A percentile compares a stretch with the other conserved stretches of the same genome.
Evolutionary conservation across 2,888 invertebrate genomes (phyloP).

Genomic region (Scaptomyza polygonia): DNA sequence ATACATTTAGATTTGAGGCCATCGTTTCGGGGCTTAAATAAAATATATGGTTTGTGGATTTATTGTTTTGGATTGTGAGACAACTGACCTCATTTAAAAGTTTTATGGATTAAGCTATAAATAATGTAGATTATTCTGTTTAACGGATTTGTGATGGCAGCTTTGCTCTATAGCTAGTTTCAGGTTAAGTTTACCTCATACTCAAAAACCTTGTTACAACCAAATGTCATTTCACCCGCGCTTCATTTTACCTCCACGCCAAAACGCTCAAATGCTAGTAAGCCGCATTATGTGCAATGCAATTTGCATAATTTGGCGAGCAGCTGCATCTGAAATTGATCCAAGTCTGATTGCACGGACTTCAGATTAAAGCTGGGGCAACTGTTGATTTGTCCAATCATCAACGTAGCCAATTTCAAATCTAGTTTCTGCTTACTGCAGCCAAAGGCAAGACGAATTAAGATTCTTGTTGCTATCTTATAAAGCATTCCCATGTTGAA

Average conservation of each 20-base stretch:
- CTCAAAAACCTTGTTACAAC: background rate
- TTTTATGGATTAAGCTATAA: background rate
- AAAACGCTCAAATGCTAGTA: conserved; percentile 19
- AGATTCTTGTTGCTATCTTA: conserved; percentile 3
- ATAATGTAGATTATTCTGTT: background rate
- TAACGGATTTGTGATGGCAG: background rate
- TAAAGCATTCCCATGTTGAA: conserved; percentile 29
- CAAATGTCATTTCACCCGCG: background rate
- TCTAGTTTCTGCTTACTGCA: conserved; percentile 4
- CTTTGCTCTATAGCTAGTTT: background rate
- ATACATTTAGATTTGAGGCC: conserved; percentile 22
- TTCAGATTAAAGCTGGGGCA: conserved; percentile 15
- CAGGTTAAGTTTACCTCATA: background rate
- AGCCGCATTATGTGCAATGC: conserved; percentile 24
- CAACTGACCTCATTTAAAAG: background rate
- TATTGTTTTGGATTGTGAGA: background rate
- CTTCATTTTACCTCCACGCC: background rate
- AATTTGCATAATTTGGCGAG: conserved; percentile 46
- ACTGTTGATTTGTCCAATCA: conserved; percentile 36
- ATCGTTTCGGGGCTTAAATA: background rate
- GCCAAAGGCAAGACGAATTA: conserved; percentile 10
- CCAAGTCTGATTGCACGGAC: conserved; percentile 31
- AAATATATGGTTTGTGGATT: too few species aligned
- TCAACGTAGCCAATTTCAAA: conserved; percentile 14
- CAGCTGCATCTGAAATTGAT: conserved; percentile 32